Evolutionary conservation across 2,113 vertebrate species (phyloP).

Genomic region (Alethe diademata): DNA sequence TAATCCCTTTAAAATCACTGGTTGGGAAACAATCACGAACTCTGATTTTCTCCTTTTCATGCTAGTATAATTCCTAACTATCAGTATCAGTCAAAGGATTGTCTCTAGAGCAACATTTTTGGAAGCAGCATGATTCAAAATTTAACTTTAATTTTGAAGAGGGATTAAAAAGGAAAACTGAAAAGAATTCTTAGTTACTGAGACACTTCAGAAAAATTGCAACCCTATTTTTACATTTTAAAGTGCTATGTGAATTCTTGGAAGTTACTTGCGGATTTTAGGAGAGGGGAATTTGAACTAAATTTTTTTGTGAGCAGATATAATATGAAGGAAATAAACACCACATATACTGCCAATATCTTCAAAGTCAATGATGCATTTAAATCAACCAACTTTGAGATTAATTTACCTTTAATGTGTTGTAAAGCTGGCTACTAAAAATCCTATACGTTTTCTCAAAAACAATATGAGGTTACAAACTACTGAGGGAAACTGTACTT

Average conservation of each 20-base stretch:
- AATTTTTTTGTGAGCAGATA: background rate
- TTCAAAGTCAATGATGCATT: background rate
- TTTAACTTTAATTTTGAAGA: background rate
- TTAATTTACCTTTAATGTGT: background rate
- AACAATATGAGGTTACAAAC: background rate
- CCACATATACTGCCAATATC: background rate
- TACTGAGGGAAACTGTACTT: background rate
- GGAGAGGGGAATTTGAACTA: background rate
- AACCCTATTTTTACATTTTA: background rate
- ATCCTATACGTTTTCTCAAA: background rate
- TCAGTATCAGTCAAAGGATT: background rate
- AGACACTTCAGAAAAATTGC: background rate
- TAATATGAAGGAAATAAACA: background rate
- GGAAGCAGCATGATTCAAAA: background rate
- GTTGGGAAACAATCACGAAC: background rate
- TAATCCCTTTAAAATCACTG: conserved; percentile 1
- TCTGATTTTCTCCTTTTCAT: background rate
- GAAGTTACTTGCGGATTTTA: background rate
- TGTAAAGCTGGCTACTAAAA: background rate
- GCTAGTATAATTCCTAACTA: background rate
- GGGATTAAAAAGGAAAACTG: background rate
- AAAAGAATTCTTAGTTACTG: background rate
- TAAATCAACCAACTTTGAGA: background rate
- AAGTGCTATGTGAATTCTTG: background rate
- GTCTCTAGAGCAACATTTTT: background rate